A percentile compares a stretch with the other conserved stretches of the same genome.
Conservation (phyloP, 1,140 invertebrate species). For the Eumaeus atala region DNA sequence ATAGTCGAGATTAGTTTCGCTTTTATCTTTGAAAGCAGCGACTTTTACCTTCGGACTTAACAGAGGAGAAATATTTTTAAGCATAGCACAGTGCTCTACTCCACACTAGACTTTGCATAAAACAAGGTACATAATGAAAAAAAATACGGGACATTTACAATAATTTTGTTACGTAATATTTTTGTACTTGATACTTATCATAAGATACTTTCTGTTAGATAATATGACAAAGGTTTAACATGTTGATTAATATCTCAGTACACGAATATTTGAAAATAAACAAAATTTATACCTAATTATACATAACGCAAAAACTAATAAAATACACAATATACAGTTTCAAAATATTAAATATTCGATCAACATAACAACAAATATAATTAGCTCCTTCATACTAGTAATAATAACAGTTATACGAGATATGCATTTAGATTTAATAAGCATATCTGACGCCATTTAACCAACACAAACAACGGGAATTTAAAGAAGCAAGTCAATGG, state of each 20-base stretch:
- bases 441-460: no score
- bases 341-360: not conserved
- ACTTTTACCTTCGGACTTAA: not conserved
- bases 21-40: not conserved
- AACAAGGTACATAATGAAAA: constrained; percentile 20
- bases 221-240: constrained; percentile 42
- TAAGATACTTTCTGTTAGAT: constrained; percentile 65
- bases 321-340: not conserved
- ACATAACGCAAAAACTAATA: constrained; percentile 1
- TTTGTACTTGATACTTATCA: constrained; percentile 62
- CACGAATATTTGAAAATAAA: constrained; percentile 11
- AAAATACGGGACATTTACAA: constrained; percentile 33
- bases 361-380: not conserved
- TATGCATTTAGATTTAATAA: no score
- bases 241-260: constrained; percentile 12
- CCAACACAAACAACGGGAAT: no score
- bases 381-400: not conserved
- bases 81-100: not conserved
- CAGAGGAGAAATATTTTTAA: not conserved
- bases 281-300: constrained; percentile 14
- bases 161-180: constrained; percentile 63
- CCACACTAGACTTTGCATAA: not conserved
- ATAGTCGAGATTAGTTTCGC: constrained; percentile 1
- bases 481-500: no score
- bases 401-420: no score